These are phyloP conservation scores for Muscicapa striata DNA, from an alignment of 2,797 vertebrate species.

Conservation along the genomic window DNA sequence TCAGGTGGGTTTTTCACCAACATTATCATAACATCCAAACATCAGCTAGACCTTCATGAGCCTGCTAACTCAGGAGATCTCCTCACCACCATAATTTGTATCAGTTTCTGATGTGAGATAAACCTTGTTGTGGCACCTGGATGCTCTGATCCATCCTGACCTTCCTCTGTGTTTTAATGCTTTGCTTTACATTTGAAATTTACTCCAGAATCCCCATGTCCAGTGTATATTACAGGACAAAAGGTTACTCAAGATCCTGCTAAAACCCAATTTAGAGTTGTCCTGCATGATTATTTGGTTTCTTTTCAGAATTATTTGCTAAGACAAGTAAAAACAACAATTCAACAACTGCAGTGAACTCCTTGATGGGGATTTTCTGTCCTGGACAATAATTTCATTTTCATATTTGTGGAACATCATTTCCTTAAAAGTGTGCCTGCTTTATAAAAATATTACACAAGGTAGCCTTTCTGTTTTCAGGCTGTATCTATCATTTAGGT, in stretches of 20 bases:
- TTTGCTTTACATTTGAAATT: background rate
- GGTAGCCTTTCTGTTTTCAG: background rate
- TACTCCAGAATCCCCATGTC: background rate
- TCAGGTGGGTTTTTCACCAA: background rate
- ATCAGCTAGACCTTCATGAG: background rate
- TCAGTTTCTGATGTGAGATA: background rate
- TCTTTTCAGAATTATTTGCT: background rate
- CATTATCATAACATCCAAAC: background rate
- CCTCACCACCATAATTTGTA: background rate
- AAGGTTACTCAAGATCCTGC: background rate
- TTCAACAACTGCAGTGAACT: background rate
- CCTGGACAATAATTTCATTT: background rate
- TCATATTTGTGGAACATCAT: background rate
- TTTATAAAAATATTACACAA: background rate
- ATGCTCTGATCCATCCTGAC: background rate
- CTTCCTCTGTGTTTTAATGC: background rate
- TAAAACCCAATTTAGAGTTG: background rate
- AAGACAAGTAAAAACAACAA: background rate
- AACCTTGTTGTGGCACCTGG: background rate
- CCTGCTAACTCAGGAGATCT: background rate
- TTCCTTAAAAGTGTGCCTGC: background rate
- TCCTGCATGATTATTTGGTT: background rate
- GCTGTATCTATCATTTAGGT: background rate
- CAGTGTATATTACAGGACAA: background rate
- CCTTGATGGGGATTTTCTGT: background rate